A percentile compares a stretch with the other conserved stretches of the same genome.
phyloP scores from a whole-genome alignment of 2,888 invertebrate species.

The Nyleta sp. region DNA sequence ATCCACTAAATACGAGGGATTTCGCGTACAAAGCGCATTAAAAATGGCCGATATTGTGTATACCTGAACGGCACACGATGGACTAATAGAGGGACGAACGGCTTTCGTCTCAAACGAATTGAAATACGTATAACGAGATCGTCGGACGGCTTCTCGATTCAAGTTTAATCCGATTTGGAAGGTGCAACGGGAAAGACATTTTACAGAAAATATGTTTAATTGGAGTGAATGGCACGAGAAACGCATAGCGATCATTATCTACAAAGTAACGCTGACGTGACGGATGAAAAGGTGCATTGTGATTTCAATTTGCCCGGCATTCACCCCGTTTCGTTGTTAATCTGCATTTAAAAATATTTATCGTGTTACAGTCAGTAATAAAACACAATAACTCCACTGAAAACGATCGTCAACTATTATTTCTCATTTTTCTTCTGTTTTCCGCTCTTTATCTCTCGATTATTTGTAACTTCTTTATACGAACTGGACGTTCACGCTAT shows the following conservation, averaged over 20 bases:
- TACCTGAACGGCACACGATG: constrained; percentile 42
- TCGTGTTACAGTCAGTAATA: constrained; percentile 4
- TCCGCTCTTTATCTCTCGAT: no score
- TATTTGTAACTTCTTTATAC: not conserved
- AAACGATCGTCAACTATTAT: no score
- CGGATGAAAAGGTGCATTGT: constrained; percentile 37
- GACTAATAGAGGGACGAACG: constrained; percentile 25
- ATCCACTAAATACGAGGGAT: constrained; percentile 58
- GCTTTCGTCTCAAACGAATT: constrained; percentile 45
- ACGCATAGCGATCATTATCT: constrained; percentile 52
- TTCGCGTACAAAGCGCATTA: constrained; percentile 63
- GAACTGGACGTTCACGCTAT: not conserved
- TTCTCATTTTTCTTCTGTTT: no score
- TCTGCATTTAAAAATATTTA: constrained; percentile 22
- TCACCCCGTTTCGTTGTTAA: not conserved
- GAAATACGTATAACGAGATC: constrained; percentile 58
- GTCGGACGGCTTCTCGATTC: constrained; percentile 57
- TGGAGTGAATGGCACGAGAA: constrained; percentile 45
- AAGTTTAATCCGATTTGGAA: constrained; percentile 64
- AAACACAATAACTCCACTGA: not conserved
- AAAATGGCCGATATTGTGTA: constrained; percentile 62
- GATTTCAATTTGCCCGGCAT: constrained; percentile 26
- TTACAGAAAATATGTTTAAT: constrained; percentile 53
- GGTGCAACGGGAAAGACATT: constrained; percentile 54
- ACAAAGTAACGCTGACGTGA: constrained; percentile 31